These are phyloP conservation scores for Bufo bufo DNA, from an alignment of 2,113 vertebrate genomes.

Conservation along the genomic window DNA sequence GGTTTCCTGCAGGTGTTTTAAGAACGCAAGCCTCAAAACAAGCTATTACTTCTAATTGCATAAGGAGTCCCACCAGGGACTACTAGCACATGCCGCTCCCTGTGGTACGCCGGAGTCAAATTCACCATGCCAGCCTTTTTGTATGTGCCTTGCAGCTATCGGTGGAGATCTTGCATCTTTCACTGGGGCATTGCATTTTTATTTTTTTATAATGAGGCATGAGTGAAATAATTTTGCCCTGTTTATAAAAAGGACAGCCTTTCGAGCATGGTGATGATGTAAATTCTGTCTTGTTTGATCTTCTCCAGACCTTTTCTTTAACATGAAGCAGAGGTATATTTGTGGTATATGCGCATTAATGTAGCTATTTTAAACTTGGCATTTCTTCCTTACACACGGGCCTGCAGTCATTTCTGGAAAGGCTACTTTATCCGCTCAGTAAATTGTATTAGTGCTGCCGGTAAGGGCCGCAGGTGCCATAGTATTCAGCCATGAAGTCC, in stretches of 20 bases:
- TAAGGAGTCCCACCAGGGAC: slow-evolving; percentile 76
- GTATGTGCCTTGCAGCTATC: not conserved
- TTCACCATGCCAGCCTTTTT: not conserved
- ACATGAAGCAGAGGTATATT: no score
- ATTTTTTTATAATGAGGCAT: not conserved
- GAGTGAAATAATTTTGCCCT: not conserved
- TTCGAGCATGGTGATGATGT: not conserved
- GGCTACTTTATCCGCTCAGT: no score
- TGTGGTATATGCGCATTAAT: no score
- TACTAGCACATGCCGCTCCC: slow-evolving; percentile 63
- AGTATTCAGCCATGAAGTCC: no score
- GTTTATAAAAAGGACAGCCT: not conserved
- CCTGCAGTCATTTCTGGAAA: no score
- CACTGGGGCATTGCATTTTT: not conserved
- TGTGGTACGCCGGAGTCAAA: slow-evolving; percentile 60
- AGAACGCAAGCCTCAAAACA: slow-evolving; percentile 27
- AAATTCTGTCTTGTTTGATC: not conserved
- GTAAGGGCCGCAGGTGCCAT: no score
- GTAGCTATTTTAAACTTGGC: no score
- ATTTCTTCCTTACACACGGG: no score
- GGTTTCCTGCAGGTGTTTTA: slow-evolving; percentile 33
- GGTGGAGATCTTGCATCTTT: no score
- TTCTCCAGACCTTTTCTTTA: no score
- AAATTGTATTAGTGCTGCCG: no score
- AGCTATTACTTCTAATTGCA: slow-evolving; percentile 72